Conservation (phyloP, 1,140 invertebrate genomes). For the Drosophila equinoxialis region DNA sequence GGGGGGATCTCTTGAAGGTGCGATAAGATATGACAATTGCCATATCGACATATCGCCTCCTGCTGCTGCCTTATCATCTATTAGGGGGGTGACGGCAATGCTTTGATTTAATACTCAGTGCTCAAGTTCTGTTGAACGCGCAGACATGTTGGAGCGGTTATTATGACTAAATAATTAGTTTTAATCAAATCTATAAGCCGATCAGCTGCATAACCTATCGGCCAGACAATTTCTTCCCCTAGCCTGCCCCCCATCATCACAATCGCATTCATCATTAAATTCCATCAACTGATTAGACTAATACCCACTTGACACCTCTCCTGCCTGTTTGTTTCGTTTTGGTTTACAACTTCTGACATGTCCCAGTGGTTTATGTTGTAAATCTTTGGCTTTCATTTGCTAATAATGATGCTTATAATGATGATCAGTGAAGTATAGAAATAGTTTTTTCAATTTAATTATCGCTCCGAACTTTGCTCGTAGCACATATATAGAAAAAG, state of each 20-base stretch:
- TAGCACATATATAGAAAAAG: background rate
- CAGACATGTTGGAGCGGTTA: background rate
- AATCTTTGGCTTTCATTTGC: conserved; percentile 1
- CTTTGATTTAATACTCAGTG: conserved; percentile 4
- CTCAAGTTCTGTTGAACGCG: background rate
- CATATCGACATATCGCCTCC: background rate
- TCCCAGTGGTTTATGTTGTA: conserved; percentile 7
- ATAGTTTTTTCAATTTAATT: background rate
- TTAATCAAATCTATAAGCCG: conserved; percentile 10
- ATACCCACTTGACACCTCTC: conserved; percentile 5
- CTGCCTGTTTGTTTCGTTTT: background rate
- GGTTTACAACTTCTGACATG: conserved; percentile 7
- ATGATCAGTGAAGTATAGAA: background rate
- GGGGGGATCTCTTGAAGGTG: background rate
- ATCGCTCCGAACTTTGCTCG: conserved; percentile 3
- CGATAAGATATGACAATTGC: conserved; percentile 7
- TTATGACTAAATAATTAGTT: conserved; percentile 11
- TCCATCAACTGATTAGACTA: conserved; percentile 6
- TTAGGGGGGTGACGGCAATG: background rate
- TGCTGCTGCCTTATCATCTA: background rate
- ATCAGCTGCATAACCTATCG: background rate
- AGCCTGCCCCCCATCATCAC: background rate
- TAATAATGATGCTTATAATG: background rate
- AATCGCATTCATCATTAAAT: background rate
- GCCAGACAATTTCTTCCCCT: background rate